Percentiles rank a stretch among this genome's conserved stretches.
Evolutionary conservation across 2,888 invertebrate species (phyloP).

Genomic region (Sinohyriopsis cumingii): DNA sequence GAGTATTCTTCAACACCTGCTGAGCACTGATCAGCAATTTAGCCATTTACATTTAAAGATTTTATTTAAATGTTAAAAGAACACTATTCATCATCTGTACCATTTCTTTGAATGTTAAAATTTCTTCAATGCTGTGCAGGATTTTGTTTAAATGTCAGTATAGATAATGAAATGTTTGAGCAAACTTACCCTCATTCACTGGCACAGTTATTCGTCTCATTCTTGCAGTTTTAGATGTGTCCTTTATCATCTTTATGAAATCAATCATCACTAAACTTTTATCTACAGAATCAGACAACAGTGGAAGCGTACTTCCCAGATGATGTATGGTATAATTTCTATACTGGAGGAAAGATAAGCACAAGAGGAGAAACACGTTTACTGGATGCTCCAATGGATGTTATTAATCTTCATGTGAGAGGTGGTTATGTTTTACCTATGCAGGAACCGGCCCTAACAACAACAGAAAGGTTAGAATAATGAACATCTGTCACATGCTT

Average conservation of each 20-base stretch:
- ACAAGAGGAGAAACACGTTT: slow-evolving; percentile 21
- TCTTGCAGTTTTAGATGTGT: too few relatives aligned
- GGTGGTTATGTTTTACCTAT: slow-evolving; percentile 82
- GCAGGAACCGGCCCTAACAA: slow-evolving; percentile 77
- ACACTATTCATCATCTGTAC: too few relatives aligned
- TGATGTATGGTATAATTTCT: slow-evolving; percentile 45
- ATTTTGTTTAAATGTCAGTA: too few relatives aligned
- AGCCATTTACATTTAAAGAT: too few relatives aligned
- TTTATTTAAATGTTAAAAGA: too few relatives aligned
- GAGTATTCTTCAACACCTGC: too few relatives aligned
- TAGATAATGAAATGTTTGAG: too few relatives aligned
- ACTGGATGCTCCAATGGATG: slow-evolving; percentile 78
- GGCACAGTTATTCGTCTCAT: too few relatives aligned
- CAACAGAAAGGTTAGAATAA: slow-evolving; percentile 37
- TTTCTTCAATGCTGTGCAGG: too few relatives aligned
- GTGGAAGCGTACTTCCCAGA: slow-evolving; percentile 45
- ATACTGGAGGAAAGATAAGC: slow-evolving; percentile 26
- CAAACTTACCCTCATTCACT: too few relatives aligned
- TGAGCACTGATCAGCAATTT: too few relatives aligned
- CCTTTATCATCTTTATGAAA: neutral
- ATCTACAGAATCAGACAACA: slow-evolving; percentile 27
- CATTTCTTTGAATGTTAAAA: too few relatives aligned
- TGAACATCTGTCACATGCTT: neutral
- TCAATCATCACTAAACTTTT: neutral
- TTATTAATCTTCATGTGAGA: slow-evolving; percentile 78